A percentile compares a stretch with the other conserved stretches of the same genome.
Evolutionary conservation across 2,113 vertebrate genomes (phyloP).

Genomic region (Potamarius usumacintae): DNA sequence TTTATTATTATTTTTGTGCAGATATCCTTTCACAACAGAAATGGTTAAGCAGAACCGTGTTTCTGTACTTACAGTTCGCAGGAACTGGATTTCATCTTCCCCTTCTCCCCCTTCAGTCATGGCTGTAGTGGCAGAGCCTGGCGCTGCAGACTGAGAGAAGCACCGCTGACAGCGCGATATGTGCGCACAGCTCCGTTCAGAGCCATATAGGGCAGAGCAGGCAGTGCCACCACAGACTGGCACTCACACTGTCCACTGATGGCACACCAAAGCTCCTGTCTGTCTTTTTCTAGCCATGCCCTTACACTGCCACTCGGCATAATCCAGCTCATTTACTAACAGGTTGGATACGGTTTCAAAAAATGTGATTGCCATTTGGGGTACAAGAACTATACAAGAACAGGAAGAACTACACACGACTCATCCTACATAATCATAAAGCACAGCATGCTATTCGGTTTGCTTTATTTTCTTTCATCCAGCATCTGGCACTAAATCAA

Average conservation of each 20-base stretch:
- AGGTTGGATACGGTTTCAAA: not conserved
- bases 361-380: not conserved
- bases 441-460: not conserved
- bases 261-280: not conserved
- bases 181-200: slow-evolving; percentile 89
- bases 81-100: slow-evolving; percentile 98
- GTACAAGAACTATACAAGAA: not conserved
- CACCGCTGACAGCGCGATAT: slow-evolving; percentile 81
- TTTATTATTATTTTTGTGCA: not conserved
- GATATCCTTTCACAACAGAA: not conserved
- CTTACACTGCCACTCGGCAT: not conserved
- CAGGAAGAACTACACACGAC: not conserved
- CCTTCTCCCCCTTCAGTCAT: slow-evolving; percentile 97
- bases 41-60: not conserved
- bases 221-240: slow-evolving; percentile 73
- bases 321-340: slow-evolving; percentile 12
- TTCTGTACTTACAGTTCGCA: slow-evolving; percentile 93
- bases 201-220: slow-evolving; percentile 90
- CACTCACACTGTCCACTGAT: slow-evolving; percentile 47
- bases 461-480: not conserved
- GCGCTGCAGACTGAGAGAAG: slow-evolving; percentile 80
- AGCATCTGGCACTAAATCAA: not conserved
- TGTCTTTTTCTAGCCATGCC: not conserved
- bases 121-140: slow-evolving; percentile 85
- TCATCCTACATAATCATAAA: not conserved